Base-by-base conservation (phyloP, 2,113 vertebrate species). In the Galemys pyrenaicus region DNA sequence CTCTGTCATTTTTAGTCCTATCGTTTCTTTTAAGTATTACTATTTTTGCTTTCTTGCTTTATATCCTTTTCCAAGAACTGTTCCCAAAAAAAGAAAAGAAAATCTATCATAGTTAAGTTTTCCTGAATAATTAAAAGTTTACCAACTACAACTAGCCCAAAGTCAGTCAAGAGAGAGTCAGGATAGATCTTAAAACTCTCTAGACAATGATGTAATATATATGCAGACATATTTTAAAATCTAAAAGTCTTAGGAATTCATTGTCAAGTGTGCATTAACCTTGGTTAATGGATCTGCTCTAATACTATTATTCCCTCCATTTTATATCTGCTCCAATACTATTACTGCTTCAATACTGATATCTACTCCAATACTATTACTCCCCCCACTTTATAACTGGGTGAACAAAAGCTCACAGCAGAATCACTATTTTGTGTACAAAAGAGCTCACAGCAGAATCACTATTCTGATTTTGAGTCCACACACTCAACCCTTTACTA, bases 31-130 rank as follows among this genome's bases (percentile, higher is more conserved):
- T 58, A 64, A 75, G 13, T 35, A 78, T 28, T 67, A 68, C 35
- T 85, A 37, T 70, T 92, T 71, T 65, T 86, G n/a, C 32, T 94
- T 71, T 77, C 44, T 78, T 92, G 70, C 13, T 93, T 94, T 79
- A 44, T 85, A 64, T 51, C 3, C 15, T 78, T 39, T 84, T 84
- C 51, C 8, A 88, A 91, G 24, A 19, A 81, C n/a, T 71, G 32
- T 6, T 74, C 49, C 35, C 24, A 19, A 85, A 68, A 86, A 73
- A 71, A 51, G 41, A 80, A 71, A 79, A 78, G 28, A 56, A 89
- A 64, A 89, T 64, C 51, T 8, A 41, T 60, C 85, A 62, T 87
- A 80, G 26, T 95, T 68, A 65, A 28, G 22, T 58, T 73, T 92
- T 75, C 87, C 67, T 88, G 62, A 91, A 93, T 80, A 32, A 87